A percentile compares a stretch with the other conserved stretches of the same genome.
phyloP scores from a whole-genome alignment of 2,888 invertebrate genomes.

The Homarus gammarus region DNA sequence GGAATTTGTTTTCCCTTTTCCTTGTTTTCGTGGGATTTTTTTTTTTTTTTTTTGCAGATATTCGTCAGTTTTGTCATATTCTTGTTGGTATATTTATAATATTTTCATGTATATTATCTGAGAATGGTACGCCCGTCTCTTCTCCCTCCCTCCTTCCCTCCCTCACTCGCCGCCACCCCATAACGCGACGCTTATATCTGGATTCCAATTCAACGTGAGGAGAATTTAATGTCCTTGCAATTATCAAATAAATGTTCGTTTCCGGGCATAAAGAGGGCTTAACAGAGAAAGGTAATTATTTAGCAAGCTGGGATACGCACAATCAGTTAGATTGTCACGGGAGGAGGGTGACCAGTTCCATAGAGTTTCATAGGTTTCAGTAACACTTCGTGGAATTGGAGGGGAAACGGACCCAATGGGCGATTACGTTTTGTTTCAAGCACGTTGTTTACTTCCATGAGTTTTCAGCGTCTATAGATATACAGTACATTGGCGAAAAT shows the following conservation, averaged over 20 bases:
- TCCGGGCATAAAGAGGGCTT: slow-evolving; percentile 67
- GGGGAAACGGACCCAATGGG: slow-evolving; percentile 45
- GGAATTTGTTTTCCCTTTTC: background rate
- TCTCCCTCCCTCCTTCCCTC: slow-evolving; percentile 14
- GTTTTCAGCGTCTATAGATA: slow-evolving; percentile 51
- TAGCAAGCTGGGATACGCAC: slow-evolving; percentile 73
- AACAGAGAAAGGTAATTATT: slow-evolving; percentile 72
- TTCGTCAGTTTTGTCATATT: slow-evolving; percentile 8
- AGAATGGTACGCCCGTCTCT: too few relatives aligned
- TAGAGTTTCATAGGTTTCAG: slow-evolving; percentile 63
- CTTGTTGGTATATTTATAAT: too few relatives aligned
- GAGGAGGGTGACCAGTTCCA: slow-evolving; percentile 55
- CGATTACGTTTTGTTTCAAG: slow-evolving; percentile 46
- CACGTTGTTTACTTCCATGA: slow-evolving; percentile 51
- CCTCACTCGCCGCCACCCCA: slow-evolving; percentile 50
- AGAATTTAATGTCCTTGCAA: slow-evolving; percentile 66
- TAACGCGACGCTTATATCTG: slow-evolving; percentile 54
- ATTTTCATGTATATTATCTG: too few relatives aligned
- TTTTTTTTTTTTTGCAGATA: slow-evolving; percentile 16
- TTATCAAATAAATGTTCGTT: slow-evolving; percentile 70
- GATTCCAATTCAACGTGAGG: slow-evolving; percentile 55
- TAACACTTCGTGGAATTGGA: slow-evolving; percentile 51
- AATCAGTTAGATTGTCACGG: slow-evolving; percentile 67
- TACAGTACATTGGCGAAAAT: slow-evolving; percentile 38
- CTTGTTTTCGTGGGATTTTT: background rate